These are phyloP conservation scores for Toxotes chatareus DNA, from an alignment of 2,113 vertebrate species.

Conservation along the genomic window DNA sequence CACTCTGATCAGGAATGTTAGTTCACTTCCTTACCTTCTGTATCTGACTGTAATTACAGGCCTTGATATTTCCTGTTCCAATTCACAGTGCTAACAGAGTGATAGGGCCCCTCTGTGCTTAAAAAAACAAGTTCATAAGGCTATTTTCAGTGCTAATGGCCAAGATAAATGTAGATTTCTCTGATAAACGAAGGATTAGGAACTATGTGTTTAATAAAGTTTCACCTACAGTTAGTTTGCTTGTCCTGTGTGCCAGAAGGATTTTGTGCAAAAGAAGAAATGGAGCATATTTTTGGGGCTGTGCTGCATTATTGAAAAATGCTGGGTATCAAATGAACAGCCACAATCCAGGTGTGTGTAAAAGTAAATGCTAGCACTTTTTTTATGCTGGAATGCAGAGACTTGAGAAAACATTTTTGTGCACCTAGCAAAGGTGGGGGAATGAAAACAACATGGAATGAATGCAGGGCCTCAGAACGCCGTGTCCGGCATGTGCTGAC, in stretches of 20 bases:
- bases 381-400: conserved; percentile 69
- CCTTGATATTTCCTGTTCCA: conserved; percentile 69
- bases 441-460: conserved; percentile 83
- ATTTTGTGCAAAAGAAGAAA: conserved; percentile 34
- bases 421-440: conserved; percentile 77
- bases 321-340: conserved; percentile 67
- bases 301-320: conserved; percentile 62
- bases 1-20: conserved; percentile 74
- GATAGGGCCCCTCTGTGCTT: conserved; percentile 39
- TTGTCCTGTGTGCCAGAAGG: conserved; percentile 39
- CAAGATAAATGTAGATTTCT: conserved; percentile 60
- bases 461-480: conserved; percentile 81
- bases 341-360: conserved; percentile 77
- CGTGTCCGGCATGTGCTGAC: conserved; percentile 78
- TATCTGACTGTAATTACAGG: conserved; percentile 77
- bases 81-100: conserved; percentile 59
- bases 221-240: conserved; percentile 51
- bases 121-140: conserved; percentile 21
- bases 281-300: conserved; percentile 27
- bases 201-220: conserved; percentile 53
- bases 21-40: conserved; percentile 73
- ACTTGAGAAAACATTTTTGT: conserved; percentile 80
- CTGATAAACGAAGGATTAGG: conserved; percentile 53
- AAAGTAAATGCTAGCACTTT: conserved; percentile 61
- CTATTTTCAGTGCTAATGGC: conserved; percentile 51